Evolutionary conservation across 53 echinoderm and acorn worm genomes (phyloP), one percentile per base, ranked within the genome.

Genomic region (Actinopyga echinites): DNA sequence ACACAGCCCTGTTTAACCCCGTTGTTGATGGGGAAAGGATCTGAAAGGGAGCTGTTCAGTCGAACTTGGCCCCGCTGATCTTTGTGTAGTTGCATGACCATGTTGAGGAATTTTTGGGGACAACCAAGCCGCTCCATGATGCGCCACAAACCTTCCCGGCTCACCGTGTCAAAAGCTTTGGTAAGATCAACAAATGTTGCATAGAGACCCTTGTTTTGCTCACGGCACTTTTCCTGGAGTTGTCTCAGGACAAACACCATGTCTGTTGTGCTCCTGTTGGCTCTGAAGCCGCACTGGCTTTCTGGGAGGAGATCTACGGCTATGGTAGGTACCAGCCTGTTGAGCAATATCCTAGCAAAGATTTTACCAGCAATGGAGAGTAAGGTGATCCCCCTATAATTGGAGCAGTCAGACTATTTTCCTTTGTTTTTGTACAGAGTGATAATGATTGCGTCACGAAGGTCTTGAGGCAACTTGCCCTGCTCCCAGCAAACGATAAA

Each of bases 381-480:
- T 29, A 73, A 80, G 26, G 86, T 86, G 6, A 86, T 86, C 24
- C 86, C 80, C 55, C 86, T 29, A 74, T 87, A 87, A 36, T 87
- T 87, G 32, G 87, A 87, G 64, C 87, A 87, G 74, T 86, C 86
- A 23, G 86, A 55, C 26, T 86, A 66, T 1, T 86, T 80, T 12
- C 69, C 86, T 57, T 80, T 80, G 80, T 86, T 80, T 38, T 68
- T 86, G 75, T 80, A 86, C 55, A 85, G 65, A 21, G 40, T n/a
- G 30, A 86, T 66, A 28, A 86, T 79, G 22, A 86, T 52, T 20
- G 74, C 85, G 57, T 89, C 80, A 12, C 89, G 49, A 31, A 89
- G 69, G 20, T 89, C 89, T 30, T 71, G 62, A 6, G 80, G 89
- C 5, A 89, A 8, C 73, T 80, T 71, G 30, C 85, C 73, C 44